Evolutionary conservation across 2,797 vertebrate species (phyloP), one percentile per base, ranked within the genome.

Genomic region (Eulemur coronatus): DNA sequence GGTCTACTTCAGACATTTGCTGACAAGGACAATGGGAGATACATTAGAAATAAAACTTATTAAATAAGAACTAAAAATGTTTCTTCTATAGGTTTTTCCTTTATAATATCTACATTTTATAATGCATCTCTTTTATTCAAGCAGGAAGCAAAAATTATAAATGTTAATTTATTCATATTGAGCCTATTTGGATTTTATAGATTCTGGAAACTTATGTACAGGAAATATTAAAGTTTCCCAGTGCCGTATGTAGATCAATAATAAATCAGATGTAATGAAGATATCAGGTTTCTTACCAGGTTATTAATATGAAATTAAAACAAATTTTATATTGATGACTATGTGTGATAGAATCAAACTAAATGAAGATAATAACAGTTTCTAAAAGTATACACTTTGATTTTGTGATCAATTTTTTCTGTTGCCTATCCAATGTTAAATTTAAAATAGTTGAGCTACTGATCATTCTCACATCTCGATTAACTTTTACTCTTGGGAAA

Each of bases 101-200:
- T 94, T 75, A 48, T 63, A 85, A 75, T 57, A 13, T 55, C 33
- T 73, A 55, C 10, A 46, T 86, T 92, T 84, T 46, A 52, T 80
- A 86, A 52, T 65, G 1, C 75, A 30, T 89, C 41, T 48, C 20
- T 87, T 75, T 95, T 94, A 17, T 20, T 63, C 35, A 79, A 85
- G 20, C 10, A 95, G 50, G 15, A 76, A 61, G 4, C 5, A 88
- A 84, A 91, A 79, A 78, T 82, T 95, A 89, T 95, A 50, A 91
- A 73, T 92, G 28, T 90, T 95, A 93, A 73, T 69, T 78, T 95
- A 95, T 57, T 97, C 43, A 80, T 96, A 80, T 55, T 86, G 48
- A 84, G 46, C 13, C 57, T 84, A 69, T 57, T 28, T 97, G 38
- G 35, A 73, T 95, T 89, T 84, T 95, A 75, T n/a, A 91, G 43